Evolutionary conservation across 2,888 invertebrate species (phyloP).

Genomic region (Parthenolecanium corni): DNA sequence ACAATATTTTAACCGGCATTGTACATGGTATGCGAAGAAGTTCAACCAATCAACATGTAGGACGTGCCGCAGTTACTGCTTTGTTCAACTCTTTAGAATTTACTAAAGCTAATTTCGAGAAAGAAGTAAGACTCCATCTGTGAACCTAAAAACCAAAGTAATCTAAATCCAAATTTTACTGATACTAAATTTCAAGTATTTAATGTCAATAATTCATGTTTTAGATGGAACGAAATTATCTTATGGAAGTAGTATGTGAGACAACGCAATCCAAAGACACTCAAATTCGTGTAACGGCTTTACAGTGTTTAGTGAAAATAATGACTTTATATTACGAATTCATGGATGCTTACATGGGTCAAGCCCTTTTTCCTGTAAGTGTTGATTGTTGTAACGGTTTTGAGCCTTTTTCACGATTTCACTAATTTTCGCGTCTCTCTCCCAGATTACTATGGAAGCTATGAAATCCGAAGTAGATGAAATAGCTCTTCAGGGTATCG

Average conservation of each 20-base stretch:
- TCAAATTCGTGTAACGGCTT: slow-evolving; percentile 86
- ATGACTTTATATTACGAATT: slow-evolving; percentile 95
- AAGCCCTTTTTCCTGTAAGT: slow-evolving; percentile 80
- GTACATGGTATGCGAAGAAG: slow-evolving; percentile 95
- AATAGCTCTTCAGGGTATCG: slow-evolving; percentile 93
- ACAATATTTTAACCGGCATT: slow-evolving; percentile 94
- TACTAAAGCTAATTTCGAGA: slow-evolving; percentile 94
- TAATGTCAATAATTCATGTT: slow-evolving; percentile 30
- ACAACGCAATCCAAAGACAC: slow-evolving; percentile 88
- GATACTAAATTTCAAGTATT: too few relatives aligned
- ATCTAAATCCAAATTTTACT: too few relatives aligned
- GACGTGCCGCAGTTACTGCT: slow-evolving; percentile 91
- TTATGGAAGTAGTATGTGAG: slow-evolving; percentile 99
- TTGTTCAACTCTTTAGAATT: slow-evolving; percentile 94
- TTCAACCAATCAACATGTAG: slow-evolving; percentile 84
- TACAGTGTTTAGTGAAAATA: slow-evolving; percentile 96
- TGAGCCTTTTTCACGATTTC: too few relatives aligned
- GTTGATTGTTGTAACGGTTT: neutral
- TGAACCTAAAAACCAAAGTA: too few relatives aligned
- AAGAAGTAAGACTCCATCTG: slow-evolving; percentile 53
- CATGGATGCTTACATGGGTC: slow-evolving; percentile 98
- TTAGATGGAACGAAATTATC: slow-evolving; percentile 84
- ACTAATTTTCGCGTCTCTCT: slow-evolving; percentile 28
- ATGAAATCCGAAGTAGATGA: slow-evolving; percentile 96
- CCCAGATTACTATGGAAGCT: slow-evolving; percentile 84